Conservation (phyloP, 1,140 invertebrate genomes). For the Orchesella cincta region DNA sequence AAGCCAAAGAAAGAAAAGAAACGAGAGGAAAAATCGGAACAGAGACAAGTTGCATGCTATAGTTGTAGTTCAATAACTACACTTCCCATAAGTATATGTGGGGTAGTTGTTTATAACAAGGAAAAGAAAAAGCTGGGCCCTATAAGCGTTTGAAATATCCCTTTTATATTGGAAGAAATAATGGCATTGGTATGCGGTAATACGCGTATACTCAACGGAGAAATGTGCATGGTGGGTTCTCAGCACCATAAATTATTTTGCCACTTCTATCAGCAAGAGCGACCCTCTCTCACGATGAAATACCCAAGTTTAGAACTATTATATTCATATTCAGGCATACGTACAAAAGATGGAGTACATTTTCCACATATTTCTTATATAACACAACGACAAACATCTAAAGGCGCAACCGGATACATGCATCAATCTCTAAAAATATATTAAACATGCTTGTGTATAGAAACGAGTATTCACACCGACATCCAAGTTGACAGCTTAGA, state of each 20-base stretch:
- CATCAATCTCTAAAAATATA: too few relatives aligned
- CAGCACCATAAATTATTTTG: slow-evolving; percentile 50
- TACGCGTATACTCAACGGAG: background rate
- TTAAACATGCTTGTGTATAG: too few relatives aligned
- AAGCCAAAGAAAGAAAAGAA: background rate
- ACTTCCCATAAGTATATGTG: too few relatives aligned
- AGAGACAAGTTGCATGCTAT: background rate
- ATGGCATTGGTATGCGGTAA: slow-evolving; percentile 2
- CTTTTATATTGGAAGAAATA: background rate
- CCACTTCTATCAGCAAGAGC: slow-evolving; percentile 32
- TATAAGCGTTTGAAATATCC: background rate
- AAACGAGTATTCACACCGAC: too few relatives aligned
- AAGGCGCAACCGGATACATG: too few relatives aligned
- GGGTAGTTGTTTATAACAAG: too few relatives aligned
- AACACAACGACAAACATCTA: too few relatives aligned
- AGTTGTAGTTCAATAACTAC: background rate
- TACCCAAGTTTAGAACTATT: background rate
- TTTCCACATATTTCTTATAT: too few relatives aligned
- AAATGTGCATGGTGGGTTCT: slow-evolving; percentile 34
- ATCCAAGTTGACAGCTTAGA: too few relatives aligned
- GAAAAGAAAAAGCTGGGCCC: too few relatives aligned
- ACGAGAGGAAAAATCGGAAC: background rate
- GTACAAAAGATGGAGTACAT: too few relatives aligned
- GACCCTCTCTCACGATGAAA: background rate
- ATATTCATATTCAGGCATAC: background rate